Percentiles rank a stretch among this genome's conserved stretches.
phyloP scores from a whole-genome alignment of 2,888 invertebrate genomes.

The Platycnemis pennipes region DNA sequence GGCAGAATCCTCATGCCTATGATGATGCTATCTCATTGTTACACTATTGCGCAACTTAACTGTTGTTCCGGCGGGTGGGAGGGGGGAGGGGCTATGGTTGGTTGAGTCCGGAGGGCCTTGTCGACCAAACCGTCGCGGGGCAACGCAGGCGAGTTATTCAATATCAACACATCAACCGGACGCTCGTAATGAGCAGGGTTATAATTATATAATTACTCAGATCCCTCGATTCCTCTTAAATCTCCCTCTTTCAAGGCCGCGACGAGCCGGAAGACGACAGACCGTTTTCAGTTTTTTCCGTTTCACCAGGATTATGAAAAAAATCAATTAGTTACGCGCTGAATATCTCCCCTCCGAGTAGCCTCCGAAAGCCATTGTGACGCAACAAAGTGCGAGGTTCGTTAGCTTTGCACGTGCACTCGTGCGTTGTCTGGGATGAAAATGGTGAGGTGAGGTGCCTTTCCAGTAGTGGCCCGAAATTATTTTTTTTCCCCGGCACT shows the following conservation, averaged over 20 bases:
- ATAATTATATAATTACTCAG: not conserved
- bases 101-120: no score
- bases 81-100: no score
- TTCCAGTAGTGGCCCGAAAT: no score
- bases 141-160: not conserved
- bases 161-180: not conserved
- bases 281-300: not conserved
- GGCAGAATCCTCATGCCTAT: no score
- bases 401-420: not conserved
- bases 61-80: no score
- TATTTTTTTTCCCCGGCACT: no score
- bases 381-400: not conserved
- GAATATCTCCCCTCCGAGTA: not conserved
- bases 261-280: not conserved
- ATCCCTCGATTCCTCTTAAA: not conserved
- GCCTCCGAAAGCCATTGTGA: not conserved
- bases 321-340: constrained; percentile 20
- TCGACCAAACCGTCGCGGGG: no score
- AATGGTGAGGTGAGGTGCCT: no score
- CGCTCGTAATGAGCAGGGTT: not conserved
- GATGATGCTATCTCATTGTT: no score
- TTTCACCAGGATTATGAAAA: not conserved
- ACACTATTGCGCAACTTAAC: no score
- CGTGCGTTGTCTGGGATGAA: no score
- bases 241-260: not conserved